Evolutionary conservation across 2,113 vertebrate species (phyloP), one percentile per base, ranked within the genome.

Genomic region (Pelodiscus sinensis): DNA sequence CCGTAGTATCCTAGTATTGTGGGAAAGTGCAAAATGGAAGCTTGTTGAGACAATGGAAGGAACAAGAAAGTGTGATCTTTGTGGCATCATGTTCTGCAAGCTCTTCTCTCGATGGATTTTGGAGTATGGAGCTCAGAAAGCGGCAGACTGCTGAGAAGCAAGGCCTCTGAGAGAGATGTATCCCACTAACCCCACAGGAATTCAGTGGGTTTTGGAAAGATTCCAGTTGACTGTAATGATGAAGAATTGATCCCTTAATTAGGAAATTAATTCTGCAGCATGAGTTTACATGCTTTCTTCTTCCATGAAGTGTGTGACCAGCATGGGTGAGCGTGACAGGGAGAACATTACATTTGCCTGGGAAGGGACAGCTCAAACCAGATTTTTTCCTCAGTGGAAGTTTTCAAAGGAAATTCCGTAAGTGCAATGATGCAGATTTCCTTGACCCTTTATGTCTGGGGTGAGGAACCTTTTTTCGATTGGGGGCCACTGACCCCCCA

Each of bases 151-250:
- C 65, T 87, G 25, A 1, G 19, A 85, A 55, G 78, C 13, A 44
- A 16, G 58, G 22, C 75, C 55, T 13, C 19, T 85, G 21, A 75
- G 73, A 54, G 38, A 6, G 24, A 21, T 58, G 62, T 82, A 51
- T 2, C 7, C 5, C 9, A 73, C 5, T 65, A 81, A 18, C 21
- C 35, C 55, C 35, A 16, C 0, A 8, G 54, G 31, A 8, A 50
- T 81, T 92, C 44, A 85, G 25, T 10, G 52, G n/a, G 19, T 18
- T 78, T 68, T 62, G n/a, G 8, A 58, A 90, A 38, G 77, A 0
- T 38, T 84, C 51, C 2, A 25, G 14, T 12, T 15, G 82, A 85
- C n/a, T 71, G 18, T 35, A 35, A 71, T 71, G 65, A 9, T 35
- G 18, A 4, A 21, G 65, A 16, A 35, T 71, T 8, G 21, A 18